A percentile compares a stretch with the other conserved stretches of the same genome.
These are phyloP conservation scores for Scaptomyza parva DNA, from an alignment of 2,888 invertebrate species.

Conservation along the genomic window DNA sequence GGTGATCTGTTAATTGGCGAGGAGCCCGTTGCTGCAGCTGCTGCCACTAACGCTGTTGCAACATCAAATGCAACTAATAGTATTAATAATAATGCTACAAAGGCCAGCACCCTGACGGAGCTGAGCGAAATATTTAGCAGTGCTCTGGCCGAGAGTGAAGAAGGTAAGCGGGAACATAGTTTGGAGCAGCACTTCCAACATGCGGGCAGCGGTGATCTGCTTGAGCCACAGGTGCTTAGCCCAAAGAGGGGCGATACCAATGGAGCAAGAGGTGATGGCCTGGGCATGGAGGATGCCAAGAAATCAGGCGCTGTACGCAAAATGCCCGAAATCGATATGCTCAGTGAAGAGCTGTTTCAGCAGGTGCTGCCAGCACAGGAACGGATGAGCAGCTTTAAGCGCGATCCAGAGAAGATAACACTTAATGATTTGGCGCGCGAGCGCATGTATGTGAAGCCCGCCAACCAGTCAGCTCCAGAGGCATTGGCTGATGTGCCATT, in stretches of 20 bases:
- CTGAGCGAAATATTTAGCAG: slow-evolving; percentile 77
- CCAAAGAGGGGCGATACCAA: slow-evolving; percentile 3
- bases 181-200: slow-evolving; percentile 26
- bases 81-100: slow-evolving; percentile 9
- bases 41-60: slow-evolving; percentile 1
- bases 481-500: slow-evolving; percentile 60
- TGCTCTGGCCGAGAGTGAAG: slow-evolving; percentile 51
- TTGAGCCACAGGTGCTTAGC: slow-evolving; percentile 73
- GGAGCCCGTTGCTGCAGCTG: not conserved
- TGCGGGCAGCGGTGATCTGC: slow-evolving; percentile 45
- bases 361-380: slow-evolving; percentile 87
- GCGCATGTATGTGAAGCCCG: slow-evolving; percentile 48
- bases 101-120: slow-evolving; percentile 65
- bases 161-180: slow-evolving; percentile 15
- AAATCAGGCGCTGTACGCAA: slow-evolving; percentile 53
- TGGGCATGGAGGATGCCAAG: slow-evolving; percentile 22
- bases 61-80: slow-evolving; percentile 11
- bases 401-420: slow-evolving; percentile 82
- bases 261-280: slow-evolving; percentile 7
- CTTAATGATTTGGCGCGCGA: slow-evolving; percentile 81
- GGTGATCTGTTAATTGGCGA: slow-evolving; percentile 58
- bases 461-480: slow-evolving; percentile 11
- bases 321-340: slow-evolving; percentile 86
- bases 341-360: slow-evolving; percentile 92
- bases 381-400: slow-evolving; percentile 85